Conservation (phyloP, 2,797 vertebrate genomes). For the Notolabrus celidotus region DNA sequence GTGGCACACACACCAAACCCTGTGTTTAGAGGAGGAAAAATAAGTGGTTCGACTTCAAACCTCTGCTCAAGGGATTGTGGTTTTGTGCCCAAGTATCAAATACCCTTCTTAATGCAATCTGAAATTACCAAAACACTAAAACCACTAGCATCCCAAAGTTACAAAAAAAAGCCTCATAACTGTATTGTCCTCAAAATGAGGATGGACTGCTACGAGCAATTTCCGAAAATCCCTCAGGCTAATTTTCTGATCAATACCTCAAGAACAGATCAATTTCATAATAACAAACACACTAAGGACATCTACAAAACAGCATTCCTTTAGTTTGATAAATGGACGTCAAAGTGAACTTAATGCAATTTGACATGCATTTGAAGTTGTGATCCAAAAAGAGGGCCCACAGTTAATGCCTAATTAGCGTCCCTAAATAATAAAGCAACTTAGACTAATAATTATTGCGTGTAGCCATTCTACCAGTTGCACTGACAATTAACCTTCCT, state of each 20-base stretch:
- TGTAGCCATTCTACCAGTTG: slow-evolving; percentile 82
- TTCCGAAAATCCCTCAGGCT: slow-evolving; percentile 65
- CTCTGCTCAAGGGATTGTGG: slow-evolving; percentile 15
- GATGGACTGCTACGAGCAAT: slow-evolving; percentile 42
- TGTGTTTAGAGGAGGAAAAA: slow-evolving; percentile 35
- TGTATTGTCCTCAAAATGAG: slow-evolving; percentile 63
- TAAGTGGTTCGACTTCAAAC: slow-evolving; percentile 41
- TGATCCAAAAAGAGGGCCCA: slow-evolving; percentile 79
- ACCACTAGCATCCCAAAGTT: slow-evolving; percentile 10
- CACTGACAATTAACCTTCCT: slow-evolving; percentile 88
- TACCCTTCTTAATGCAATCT: slow-evolving; percentile 45
- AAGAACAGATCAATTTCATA: slow-evolving; percentile 75
- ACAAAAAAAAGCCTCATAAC: slow-evolving; percentile 18
- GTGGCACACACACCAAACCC: slow-evolving; percentile 60
- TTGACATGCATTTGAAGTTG: slow-evolving; percentile 84
- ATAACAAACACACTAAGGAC: slow-evolving; percentile 76
- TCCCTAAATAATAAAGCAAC: slow-evolving; percentile 87
- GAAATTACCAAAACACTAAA: slow-evolving; percentile 53
- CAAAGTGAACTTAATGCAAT: slow-evolving; percentile 85
- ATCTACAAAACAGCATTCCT: slow-evolving; percentile 81
- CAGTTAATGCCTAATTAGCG: slow-evolving; percentile 85
- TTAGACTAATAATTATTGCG: slow-evolving; percentile 85
- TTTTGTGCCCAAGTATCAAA: slow-evolving; percentile 45
- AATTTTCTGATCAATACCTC: slow-evolving; percentile 79
- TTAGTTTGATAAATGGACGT: slow-evolving; percentile 80